Conservation (phyloP, 2,113 vertebrate genomes). For the Bubalus kerabau region DNA sequence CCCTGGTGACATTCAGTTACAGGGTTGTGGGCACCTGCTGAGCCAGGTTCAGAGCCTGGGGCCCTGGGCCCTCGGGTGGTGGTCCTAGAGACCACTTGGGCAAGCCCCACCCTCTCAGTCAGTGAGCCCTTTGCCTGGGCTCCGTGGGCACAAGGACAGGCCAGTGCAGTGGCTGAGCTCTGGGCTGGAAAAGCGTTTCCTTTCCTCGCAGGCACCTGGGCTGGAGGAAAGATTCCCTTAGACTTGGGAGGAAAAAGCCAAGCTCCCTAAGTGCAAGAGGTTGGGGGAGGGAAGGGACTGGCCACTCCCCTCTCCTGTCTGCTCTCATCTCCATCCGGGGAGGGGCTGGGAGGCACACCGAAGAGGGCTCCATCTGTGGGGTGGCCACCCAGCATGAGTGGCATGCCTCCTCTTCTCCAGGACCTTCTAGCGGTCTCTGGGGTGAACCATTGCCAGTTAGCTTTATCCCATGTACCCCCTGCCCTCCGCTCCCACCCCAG, state of each 20-base stretch:
- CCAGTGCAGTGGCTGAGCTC: no score
- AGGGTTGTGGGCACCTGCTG: neutral
- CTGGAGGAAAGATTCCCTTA: neutral
- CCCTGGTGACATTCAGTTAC: no score
- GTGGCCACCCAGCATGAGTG: neutral
- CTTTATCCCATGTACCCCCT: neutral
- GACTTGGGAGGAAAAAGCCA: neutral
- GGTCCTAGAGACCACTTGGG: neutral
- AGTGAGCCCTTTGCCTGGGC: neutral
- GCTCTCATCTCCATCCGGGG: fast-evolving
- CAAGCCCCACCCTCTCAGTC: fast-evolving
- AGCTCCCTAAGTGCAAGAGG: neutral
- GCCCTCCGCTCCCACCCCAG: neutral
- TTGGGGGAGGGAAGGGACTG: neutral
- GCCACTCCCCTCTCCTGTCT: fast-evolving
- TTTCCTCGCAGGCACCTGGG: neutral
- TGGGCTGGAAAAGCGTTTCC: neutral
- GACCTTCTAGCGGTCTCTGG: neutral
- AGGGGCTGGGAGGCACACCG: no score
- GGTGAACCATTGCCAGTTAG: no score
- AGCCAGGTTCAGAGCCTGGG: neutral
- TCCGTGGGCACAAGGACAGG: neutral
- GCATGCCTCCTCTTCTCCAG: neutral
- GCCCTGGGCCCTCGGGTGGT: no score
- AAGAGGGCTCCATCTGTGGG: neutral